These are phyloP conservation scores for Luffia ferchaultella DNA, from an alignment of 2,888 invertebrate species.

Conservation along the genomic window DNA sequence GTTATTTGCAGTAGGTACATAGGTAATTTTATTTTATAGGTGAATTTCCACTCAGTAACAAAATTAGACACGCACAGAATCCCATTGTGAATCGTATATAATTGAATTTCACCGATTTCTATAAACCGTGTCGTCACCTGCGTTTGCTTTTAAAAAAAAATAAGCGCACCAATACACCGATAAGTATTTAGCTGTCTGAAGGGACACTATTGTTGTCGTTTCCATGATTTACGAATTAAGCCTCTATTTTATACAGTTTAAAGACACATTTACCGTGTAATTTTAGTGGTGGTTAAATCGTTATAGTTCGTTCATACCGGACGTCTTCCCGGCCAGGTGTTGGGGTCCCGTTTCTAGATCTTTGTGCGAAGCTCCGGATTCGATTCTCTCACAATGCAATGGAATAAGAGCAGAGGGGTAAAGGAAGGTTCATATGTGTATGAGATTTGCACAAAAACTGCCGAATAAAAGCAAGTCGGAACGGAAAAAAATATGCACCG, in stretches of 20 bases:
- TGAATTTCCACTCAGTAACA: too few species aligned
- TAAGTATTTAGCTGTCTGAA: not conserved
- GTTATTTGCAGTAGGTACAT: too few species aligned
- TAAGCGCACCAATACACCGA: not conserved
- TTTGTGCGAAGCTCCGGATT: not conserved
- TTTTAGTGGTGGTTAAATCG: not conserved
- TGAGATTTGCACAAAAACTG: not conserved
- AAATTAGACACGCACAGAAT: constrained; percentile 38
- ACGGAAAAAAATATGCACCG: not conserved
- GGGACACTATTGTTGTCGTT: not conserved
- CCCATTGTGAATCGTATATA: constrained; percentile 49
- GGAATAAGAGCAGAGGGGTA: not conserved
- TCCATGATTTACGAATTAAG: not conserved
- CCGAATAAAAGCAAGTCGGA: not conserved
- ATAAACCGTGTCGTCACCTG: constrained; percentile 52
- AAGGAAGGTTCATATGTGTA: not conserved
- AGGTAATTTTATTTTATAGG: too few species aligned
- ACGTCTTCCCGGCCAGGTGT: not conserved
- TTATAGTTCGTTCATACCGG: not conserved
- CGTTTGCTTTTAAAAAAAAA: constrained; percentile 30
- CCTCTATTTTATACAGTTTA: not conserved
- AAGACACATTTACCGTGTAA: not conserved
- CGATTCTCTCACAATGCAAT: not conserved
- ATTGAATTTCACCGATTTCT: constrained; percentile 52
- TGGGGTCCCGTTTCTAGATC: not conserved